Evolutionary conservation across 1,140 invertebrate genomes (phyloP).

Genomic region (Aphidius gifuensis): DNA sequence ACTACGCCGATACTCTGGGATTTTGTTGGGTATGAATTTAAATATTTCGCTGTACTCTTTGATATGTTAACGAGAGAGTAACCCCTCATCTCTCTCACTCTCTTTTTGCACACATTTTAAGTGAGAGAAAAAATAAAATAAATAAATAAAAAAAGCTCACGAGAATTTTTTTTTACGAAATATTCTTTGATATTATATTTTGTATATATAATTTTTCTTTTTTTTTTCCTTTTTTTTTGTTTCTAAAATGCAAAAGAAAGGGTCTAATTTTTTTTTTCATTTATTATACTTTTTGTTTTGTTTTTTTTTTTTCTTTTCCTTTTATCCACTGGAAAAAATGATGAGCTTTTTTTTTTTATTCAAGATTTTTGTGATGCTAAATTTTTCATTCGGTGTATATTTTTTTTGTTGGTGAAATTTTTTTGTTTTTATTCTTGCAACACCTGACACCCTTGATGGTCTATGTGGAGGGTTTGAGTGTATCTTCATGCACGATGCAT

Average conservation of each 20-base stretch:
- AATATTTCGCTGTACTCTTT: slow-evolving; percentile 42
- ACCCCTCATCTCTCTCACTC: no score
- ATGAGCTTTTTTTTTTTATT: slow-evolving; percentile 4
- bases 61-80: slow-evolving; percentile 47
- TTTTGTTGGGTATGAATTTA: slow-evolving; percentile 45
- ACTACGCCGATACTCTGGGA: slow-evolving; percentile 17
- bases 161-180: slow-evolving; percentile 10
- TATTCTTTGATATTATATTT: slow-evolving; percentile 39
- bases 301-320: slow-evolving; percentile 11
- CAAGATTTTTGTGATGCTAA: slow-evolving; percentile 5
- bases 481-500: slow-evolving; percentile 12
- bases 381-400: not conserved
- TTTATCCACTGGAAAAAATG: not conserved
- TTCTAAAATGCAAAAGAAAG: not conserved
- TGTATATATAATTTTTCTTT: slow-evolving; percentile 8
- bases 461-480: slow-evolving; percentile 3
- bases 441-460: not conserved
- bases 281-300: slow-evolving; percentile 8
- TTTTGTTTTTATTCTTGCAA: not conserved
- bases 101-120: no score
- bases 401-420: not conserved
- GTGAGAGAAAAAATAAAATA: not conserved
- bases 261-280: no score
- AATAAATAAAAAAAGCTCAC: not conserved
- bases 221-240: slow-evolving; percentile 12